These are phyloP conservation scores for Noctua comes DNA, from an alignment of 2,888 invertebrate species.

Conservation along the genomic window DNA sequence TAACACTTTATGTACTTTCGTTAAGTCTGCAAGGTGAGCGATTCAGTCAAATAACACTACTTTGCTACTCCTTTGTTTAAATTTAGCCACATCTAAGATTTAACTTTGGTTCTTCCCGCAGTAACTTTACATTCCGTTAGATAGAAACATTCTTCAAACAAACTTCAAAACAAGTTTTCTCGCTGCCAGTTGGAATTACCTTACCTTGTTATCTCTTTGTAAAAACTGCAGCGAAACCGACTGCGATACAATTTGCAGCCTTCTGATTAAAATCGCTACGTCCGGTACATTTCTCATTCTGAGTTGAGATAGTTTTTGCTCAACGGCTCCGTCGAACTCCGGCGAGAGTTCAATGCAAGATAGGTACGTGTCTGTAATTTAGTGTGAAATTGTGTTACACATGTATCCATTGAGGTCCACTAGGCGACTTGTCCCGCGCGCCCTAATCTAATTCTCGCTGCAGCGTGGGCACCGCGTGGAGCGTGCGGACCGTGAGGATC, in stretches of 20 bases:
- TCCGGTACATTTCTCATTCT: constrained; percentile 42
- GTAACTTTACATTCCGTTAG: background rate
- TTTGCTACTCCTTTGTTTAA: constrained; percentile 6
- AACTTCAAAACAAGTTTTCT: constrained; percentile 32
- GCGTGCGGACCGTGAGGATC: background rate
- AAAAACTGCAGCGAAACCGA: constrained; percentile 33
- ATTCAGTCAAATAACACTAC: background rate
- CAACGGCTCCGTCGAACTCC: constrained; percentile 49
- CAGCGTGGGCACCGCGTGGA: background rate
- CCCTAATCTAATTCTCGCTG: constrained; percentile 43
- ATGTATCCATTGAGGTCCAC: constrained; percentile 31
- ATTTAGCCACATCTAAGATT: constrained; percentile 10
- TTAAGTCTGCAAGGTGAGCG: background rate
- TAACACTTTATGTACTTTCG: background rate
- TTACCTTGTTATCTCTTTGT: constrained; percentile 43
- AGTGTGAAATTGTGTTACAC: constrained; percentile 41
- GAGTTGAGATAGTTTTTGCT: constrained; percentile 44
- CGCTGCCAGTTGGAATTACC: constrained; percentile 8
- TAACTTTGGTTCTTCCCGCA: background rate
- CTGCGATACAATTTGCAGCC: constrained; percentile 43
- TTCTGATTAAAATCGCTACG: constrained; percentile 48
- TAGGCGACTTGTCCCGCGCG: constrained; percentile 9
- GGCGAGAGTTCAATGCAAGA: constrained; percentile 35
- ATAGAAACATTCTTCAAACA: constrained; percentile 28
- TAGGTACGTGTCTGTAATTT: constrained; percentile 36